Evolutionary conservation across 2,888 invertebrate genomes (phyloP), one percentile per base, ranked within the genome.

Genomic region (Dugesia japonica): DNA sequence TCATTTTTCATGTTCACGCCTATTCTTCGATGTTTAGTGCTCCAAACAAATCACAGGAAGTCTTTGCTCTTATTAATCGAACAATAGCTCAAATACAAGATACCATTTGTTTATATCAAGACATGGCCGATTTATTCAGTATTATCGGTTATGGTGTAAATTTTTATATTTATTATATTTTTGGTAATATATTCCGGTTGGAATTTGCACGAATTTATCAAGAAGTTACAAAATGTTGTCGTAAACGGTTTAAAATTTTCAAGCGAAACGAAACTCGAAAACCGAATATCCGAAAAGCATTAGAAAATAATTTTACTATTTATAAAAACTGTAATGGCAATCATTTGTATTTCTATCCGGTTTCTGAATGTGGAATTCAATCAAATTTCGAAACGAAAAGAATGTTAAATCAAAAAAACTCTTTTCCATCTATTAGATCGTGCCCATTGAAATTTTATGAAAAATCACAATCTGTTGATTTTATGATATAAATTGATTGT

Each of bases 121-220:
- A 56, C 17, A 23, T 56, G 4, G n/a, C n/a, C 4, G 23, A 56
- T 56, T 4, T 56, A n/a, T 56, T 56, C 56, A n/a, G 56, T n/a
- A 56, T 56, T n/a, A 56, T 56, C 17, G 56, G 56, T 20, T 56
- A 56, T 23, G 56, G 56, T 4, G n/a, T 4, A 4, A 56, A 56
- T 56, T 56, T 56, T n/a, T 56, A 56, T 56, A 56, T 56, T 13
- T 56, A 56, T 56, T 56, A 56, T n/a, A 56, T 56, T 56, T 56
- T 56, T 56, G 56, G 56, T 1, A 56, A 56, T 56, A 56, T 56
- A 9, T 56, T 56, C 56, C 56, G 56, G 7, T 9, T n/a, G 7
- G 56, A 56, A 56, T 56, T 56, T 56, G 56, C 56, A 56, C 4
- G 56, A n/a, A 56, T 56, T n/a, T 20, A 9, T 56, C 56, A 56